Percentiles rank a stretch among this genome's conserved stretches.
Evolutionary conservation across 2,888 invertebrate species (phyloP).

Genomic region (Oxyscelio sp.): DNA sequence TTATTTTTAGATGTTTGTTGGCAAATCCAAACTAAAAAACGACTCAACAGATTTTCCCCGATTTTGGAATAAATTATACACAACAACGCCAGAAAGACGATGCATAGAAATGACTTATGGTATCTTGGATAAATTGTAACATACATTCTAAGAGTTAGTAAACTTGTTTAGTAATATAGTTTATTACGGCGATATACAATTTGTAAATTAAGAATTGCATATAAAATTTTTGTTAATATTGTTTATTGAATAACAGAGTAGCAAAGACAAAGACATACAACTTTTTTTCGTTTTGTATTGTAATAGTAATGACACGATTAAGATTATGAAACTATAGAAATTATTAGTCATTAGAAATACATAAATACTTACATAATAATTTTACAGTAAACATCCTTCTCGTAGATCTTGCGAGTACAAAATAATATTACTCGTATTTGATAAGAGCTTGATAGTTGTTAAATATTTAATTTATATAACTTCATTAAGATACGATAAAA

Average conservation of each 20-base stretch:
- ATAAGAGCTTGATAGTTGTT: too few species aligned
- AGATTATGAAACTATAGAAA: slow-evolving; percentile 43
- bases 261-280: not conserved
- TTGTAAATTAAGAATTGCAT: too few species aligned
- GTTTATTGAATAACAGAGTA: not conserved
- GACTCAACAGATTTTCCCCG: not conserved
- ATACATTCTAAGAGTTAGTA: too few species aligned
- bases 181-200: too few species aligned
- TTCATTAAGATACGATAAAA: too few species aligned
- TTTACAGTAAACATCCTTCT: slow-evolving; percentile 44
- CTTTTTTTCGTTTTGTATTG: not conserved
- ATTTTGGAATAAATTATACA: not conserved
- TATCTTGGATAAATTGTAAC: not conserved
- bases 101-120: not conserved
- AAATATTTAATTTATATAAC: too few species aligned
- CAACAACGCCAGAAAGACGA: not conserved
- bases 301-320: slow-evolving; percentile 51
- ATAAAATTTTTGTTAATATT: too few species aligned
- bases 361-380: slow-evolving; percentile 45
- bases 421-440: slow-evolving; percentile 23
- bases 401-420: slow-evolving; percentile 18
- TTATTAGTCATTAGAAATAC: slow-evolving; percentile 30
- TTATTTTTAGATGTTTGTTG: not conserved
- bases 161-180: too few species aligned
- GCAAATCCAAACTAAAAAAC: not conserved